Conservation (phyloP, 2,888 invertebrate genomes). For the Cryptosula pallasiana region DNA sequence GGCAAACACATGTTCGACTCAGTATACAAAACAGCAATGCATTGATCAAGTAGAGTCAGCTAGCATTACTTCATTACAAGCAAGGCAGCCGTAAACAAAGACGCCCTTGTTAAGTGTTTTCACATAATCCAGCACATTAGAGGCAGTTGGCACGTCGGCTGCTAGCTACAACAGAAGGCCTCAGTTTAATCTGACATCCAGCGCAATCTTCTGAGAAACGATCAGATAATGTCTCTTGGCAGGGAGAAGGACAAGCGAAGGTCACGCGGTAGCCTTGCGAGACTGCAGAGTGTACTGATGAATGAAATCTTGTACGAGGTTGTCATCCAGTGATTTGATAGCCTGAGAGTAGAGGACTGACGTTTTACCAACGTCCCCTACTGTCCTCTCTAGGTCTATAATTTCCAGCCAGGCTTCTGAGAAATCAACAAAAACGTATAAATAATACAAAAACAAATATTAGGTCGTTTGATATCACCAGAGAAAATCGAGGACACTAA, state of each 20-base stretch:
- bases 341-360: slow-evolving; percentile 1
- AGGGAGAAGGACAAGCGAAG: not conserved
- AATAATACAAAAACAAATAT: too few relatives aligned
- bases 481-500: too few relatives aligned
- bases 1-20: too few relatives aligned
- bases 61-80: not conserved
- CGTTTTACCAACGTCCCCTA: not conserved
- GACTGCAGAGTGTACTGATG: not conserved
- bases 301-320: not conserved
- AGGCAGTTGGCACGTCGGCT: too few relatives aligned
- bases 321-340: not conserved
- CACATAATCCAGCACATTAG: not conserved
- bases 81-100: not conserved
- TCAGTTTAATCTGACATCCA: too few relatives aligned
- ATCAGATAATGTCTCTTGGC: too few relatives aligned
- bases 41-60: too few relatives aligned
- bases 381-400: not conserved
- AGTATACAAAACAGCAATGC: too few relatives aligned
- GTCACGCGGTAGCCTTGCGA: not conserved
- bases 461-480: too few relatives aligned
- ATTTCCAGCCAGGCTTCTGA: slow-evolving; percentile 11
- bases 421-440: too few relatives aligned
- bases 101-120: not conserved
- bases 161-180: too few relatives aligned
- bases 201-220: too few relatives aligned